Base-by-base conservation (phyloP, 2,797 vertebrate species). In the Malurus leucopterus region DNA sequence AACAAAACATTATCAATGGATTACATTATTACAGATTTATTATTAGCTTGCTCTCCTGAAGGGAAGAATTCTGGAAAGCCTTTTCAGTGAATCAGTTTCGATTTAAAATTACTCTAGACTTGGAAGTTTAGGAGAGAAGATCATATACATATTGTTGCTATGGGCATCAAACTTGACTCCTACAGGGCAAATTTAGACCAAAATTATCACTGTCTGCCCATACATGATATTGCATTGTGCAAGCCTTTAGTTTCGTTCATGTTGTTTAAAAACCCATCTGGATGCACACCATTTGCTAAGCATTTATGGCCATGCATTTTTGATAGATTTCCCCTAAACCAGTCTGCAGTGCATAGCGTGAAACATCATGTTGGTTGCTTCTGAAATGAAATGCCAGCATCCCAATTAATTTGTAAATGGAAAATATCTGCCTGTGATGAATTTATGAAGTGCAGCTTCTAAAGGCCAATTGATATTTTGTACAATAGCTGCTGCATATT, bases 391-490 rank as follows among this genome's bases (percentile, higher is more conserved):
- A 92, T 78, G 61, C 74, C 67, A 91, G 27, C 11, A 4, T 89
- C 53, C 14, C 71, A 89, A 57, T 92, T 93, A 86, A 84, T 93
- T 92, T 84, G 57, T 77, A 91, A 89, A 86, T 86, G 59, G 89
- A 89, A 94, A 76, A 70, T 84, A 75, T 47, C 63, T 78, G 70
- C 49, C 53, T 82, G n/a, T 83, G 63, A 86, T 90, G 76, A 83
- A 89, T 90, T 87, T 72, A 79, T 55, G 36, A 75, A 70, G 46
- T 70, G 64, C 59, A 77, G 55, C 59, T 91, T 90, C 63, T 78
- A 43, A 93, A 94, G 73, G 65, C 85, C 70, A 75, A 1, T 26
- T 77, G 76, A 46, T 87, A 75, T 65, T 90, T 75, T 32, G 69
- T 71, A 65, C 79, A 68, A 10, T 69, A 86, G 63, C 47, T 84